Conservation (phyloP, 2,888 invertebrate species). For the Seira sanloemensis region DNA sequence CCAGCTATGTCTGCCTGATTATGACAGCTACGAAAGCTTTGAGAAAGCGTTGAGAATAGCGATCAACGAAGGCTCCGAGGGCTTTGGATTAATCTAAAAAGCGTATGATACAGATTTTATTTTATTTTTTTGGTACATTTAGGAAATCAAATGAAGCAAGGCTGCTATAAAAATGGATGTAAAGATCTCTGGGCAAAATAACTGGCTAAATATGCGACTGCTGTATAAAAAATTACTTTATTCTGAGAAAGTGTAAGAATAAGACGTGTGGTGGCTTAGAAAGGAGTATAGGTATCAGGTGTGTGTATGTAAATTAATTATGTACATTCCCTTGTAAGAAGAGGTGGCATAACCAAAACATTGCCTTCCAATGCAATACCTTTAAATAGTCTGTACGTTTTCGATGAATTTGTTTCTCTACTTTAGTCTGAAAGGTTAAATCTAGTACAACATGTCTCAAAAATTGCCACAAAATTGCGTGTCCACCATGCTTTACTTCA, state of each 20-base stretch:
- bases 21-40: conserved; percentile 94
- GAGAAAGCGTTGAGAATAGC: conserved; percentile 92
- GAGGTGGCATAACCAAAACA: conserved; percentile 58
- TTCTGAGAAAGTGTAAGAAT: neutral
- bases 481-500: no score
- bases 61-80: conserved; percentile 96
- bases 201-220: neutral
- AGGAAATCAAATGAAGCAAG: no score
- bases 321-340: conserved; percentile 53
- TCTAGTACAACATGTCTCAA: no score
- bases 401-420: no score
- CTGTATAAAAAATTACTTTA: neutral
- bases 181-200: neutral
- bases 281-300: neutral
- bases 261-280: neutral
- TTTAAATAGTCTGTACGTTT: conserved; percentile 1
- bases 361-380: conserved; percentile 62
- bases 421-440: no score
- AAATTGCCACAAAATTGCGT: no score
- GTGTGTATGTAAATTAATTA: conserved; percentile 2
- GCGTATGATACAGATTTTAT: neutral
- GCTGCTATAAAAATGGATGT: neutral
- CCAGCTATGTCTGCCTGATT: conserved; percentile 95
- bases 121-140: neutral
- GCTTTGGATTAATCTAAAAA: conserved; percentile 85